A percentile compares a stretch with the other conserved stretches of the same genome.
Evolutionary conservation across 2,113 vertebrate genomes (phyloP).

Genomic region (Rhagologus leucostigma): DNA sequence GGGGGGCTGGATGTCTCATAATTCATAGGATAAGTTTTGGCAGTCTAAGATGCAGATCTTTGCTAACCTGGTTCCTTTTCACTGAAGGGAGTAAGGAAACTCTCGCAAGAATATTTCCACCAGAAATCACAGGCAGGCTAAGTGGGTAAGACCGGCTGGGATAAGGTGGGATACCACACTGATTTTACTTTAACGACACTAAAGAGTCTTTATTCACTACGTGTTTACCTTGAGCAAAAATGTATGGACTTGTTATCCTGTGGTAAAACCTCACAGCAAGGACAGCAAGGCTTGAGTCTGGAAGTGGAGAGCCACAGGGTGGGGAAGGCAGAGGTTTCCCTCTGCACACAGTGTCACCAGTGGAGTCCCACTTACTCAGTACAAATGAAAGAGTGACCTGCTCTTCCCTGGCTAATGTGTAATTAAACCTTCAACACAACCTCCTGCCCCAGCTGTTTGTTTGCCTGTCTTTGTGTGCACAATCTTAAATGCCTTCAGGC

Average conservation of each 20-base stretch:
- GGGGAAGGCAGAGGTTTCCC: background rate
- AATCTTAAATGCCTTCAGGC: background rate
- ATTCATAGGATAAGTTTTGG: background rate
- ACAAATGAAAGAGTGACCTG: background rate
- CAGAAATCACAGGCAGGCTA: background rate
- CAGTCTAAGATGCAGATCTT: background rate
- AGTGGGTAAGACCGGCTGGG: background rate
- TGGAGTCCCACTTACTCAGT: background rate
- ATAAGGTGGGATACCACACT: background rate
- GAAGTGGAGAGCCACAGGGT: background rate
- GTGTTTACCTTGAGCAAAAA: background rate
- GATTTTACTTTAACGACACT: background rate
- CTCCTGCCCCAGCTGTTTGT: background rate
- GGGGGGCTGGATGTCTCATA: background rate
- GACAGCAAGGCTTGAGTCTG: background rate
- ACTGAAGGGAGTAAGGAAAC: background rate
- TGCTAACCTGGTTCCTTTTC: background rate
- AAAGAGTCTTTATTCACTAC: background rate
- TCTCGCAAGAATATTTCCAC: background rate
- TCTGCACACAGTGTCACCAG: background rate
- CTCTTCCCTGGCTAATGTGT: conserved; percentile 11
- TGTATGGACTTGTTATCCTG: accelerated
- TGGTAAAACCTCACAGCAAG: background rate
- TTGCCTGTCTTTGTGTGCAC: background rate
- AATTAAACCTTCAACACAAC: conserved; percentile 1